Evolutionary conservation across 1,140 invertebrate species (phyloP), one percentile per base, ranked within the genome.

Genomic region (Drosophila ficusphila): DNA sequence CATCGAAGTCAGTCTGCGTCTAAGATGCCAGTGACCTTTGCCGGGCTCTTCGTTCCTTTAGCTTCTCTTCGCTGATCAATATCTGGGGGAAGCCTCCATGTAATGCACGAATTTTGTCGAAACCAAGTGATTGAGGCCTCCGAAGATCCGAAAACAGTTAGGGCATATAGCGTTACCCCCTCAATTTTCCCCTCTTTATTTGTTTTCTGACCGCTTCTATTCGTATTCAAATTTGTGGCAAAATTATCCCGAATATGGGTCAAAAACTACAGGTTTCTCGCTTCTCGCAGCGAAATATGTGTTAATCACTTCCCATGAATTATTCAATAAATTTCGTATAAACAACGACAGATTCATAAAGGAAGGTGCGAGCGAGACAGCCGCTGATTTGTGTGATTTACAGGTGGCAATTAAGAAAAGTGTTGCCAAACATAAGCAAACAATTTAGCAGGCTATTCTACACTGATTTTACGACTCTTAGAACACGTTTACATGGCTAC

Each of bases 191-290:
- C 36, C 51, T 9, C 36, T 34, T n/a, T 57, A 8, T 46, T 52
- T 62, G 74, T 29, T 41, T 62, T 54, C 71, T 67, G 60, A 54
- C 31, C 57, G 42, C 76, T 64, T 81, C 76, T 77, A 74, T 86
- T 88, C 41, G 76, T 82, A 86, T 86, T 86, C 67, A 85, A 85
- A 85, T 86, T 81, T 58, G 27, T 67, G 61, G 36, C 64, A 33
- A 68, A 53, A 65, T 60, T 44, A 48, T 46, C 69, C 78, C 56
- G 58, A 89, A 88, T 88, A 88, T 88, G 74, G 82, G 82, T 88
- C 82, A 88, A 88, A 88, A 48, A 68, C 78, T 88, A 89, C 82
- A 89, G 82, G 82, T 88, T 88, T 42, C 78, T 78, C 74, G 82
- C 78, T 76, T 78, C 34, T 64, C 53, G 31, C 38, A 44, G 61